A percentile compares a stretch with the other conserved stretches of the same genome.
Conservation (phyloP, 92 coral and sea anemone genomes). For the Epizoanthus fatuus region DNA sequence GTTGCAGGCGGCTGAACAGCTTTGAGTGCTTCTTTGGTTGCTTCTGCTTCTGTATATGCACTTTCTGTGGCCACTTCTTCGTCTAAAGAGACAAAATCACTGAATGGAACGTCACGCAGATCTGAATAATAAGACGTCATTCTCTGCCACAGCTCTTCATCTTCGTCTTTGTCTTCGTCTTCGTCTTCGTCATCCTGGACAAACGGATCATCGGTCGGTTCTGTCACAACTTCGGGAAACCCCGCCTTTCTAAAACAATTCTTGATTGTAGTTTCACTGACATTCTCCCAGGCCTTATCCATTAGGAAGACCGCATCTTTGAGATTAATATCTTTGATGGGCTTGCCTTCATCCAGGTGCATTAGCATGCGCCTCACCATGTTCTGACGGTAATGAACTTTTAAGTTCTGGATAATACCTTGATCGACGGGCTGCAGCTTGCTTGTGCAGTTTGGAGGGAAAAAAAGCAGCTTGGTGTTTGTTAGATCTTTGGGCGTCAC, state of each 20-base stretch:
- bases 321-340: neutral
- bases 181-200: constrained; percentile 9
- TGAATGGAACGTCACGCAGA: too few species aligned
- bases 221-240: constrained; percentile 4
- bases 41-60: constrained; percentile 16
- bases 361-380: constrained; percentile 30
- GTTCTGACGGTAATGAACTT: constrained; percentile 29
- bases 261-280: constrained; percentile 12
- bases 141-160: constrained; percentile 17
- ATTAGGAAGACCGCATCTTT: constrained; percentile 9
- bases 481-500: too few species aligned
- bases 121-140: constrained; percentile 8
- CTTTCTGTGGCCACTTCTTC: constrained; percentile 32
- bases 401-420: constrained; percentile 50
- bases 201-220: constrained; percentile 6
- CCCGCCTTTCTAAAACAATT: constrained; percentile 3
- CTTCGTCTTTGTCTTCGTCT: constrained; percentile 17
- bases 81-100: neutral
- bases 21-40: constrained; percentile 10
- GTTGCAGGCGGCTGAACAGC: constrained; percentile 32
- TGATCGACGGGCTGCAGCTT: constrained; percentile 47
- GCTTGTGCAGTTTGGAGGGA: constrained; percentile 40
- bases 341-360: constrained; percentile 1
- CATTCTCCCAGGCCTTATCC: neutral
- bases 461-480: constrained; percentile 20